Percentiles rank a stretch among this genome's conserved stretches.
Evolutionary conservation across 1,140 invertebrate genomes (phyloP).

Genomic region (Trissolcus basalis): DNA sequence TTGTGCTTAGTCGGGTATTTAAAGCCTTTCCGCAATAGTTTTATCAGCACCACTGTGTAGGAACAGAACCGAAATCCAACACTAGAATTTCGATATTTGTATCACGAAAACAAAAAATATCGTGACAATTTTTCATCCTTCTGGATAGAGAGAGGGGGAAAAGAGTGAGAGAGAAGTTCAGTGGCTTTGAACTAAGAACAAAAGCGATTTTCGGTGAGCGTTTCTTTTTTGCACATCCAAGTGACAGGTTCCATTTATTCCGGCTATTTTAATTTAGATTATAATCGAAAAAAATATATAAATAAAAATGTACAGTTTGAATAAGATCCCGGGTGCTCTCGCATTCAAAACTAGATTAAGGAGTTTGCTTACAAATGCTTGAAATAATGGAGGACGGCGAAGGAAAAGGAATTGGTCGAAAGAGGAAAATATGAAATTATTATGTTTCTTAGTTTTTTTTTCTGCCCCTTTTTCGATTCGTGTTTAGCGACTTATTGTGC

Average conservation of each 20-base stretch:
- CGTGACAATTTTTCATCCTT: conserved; percentile 39
- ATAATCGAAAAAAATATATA: conserved; percentile 19
- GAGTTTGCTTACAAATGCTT: conserved; percentile 3
- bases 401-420: conserved; percentile 37
- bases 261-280: conserved; percentile 36
- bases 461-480: conserved; percentile 28
- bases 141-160: no score
- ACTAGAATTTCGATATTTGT: conserved; percentile 50
- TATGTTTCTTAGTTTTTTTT: conserved; percentile 43
- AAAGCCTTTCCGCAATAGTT: conserved; percentile 57
- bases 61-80: conserved; percentile 53
- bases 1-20: conserved; percentile 61
- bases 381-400: conserved; percentile 25
- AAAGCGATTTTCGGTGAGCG: conserved; percentile 36
- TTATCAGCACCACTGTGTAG: conserved; percentile 41
- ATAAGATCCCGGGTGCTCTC: no score
- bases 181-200: conserved; percentile 25
- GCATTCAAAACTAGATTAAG: no score
- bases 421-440: background rate
- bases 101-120: conserved; percentile 46
- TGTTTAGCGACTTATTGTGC: conserved; percentile 57
- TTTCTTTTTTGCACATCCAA: conserved; percentile 22
- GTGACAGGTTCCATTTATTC: conserved; percentile 38
- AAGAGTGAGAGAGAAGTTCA: no score
- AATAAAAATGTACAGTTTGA: no score